Evolutionary conservation across 2,113 vertebrate genomes (phyloP), one percentile per base, ranked within the genome.

Genomic region (Piprites chloris): DNA sequence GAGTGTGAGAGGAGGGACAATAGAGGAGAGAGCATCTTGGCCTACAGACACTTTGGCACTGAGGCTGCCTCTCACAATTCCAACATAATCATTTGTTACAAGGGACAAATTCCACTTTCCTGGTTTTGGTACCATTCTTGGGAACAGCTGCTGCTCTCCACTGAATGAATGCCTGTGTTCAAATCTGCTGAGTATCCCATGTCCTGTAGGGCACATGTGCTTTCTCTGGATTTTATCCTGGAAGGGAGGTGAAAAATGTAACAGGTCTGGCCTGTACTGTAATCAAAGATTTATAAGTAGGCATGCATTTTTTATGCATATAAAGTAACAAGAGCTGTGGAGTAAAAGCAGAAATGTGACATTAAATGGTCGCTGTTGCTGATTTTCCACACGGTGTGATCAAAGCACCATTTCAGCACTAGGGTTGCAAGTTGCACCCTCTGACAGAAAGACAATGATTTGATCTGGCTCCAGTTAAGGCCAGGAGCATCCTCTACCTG

Each of bases 241-340:
- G 39, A 79, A 53, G 12, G n/a, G 35, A 82, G 26, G 39, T 88
- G 76, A 91, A 94, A 95, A 81, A 84, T 30, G 4, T 87, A 85
- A 41, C 67, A 47, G 72, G 65, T 77, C 79, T 83, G 49, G 53
- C 42, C 52, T 1, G 0, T 28, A 47, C 39, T 12, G 19, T 56
- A 72, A 85, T 93, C 44, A 94, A 96, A 92, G 73, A 92, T 96
- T 93, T 87, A 89, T 93, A 78, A 89, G 83, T 7, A 85, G 52
- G 66, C 28, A 75, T 97, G 65, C 41, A 93, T 92, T 92, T 93
- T 96, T 93, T 58, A 96, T 86, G 85, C 41, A 19, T 42, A n/a
- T 84, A 44, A 88, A 87, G 78, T 88, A 95, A 91, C 66, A 86
- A 93, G 66, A 63, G 56, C 79, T 81, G 73, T 59, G 61, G 41